Conservation (phyloP, 2,888 invertebrate species). For the Cephonodes hylas region DNA sequence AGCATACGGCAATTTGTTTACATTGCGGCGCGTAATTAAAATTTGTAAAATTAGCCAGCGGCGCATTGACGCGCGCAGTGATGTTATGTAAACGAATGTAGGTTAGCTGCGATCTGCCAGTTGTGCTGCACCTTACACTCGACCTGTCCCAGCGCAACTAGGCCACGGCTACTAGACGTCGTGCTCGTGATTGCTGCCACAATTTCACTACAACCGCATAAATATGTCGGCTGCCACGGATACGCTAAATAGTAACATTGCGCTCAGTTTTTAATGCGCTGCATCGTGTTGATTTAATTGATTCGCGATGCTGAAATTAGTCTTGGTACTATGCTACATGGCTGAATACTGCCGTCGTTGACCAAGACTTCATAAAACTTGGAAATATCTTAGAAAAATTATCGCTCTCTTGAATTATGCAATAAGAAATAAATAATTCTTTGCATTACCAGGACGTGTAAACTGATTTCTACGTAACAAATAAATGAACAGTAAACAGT, state of each 20-base stretch:
- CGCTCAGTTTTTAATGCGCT: background rate
- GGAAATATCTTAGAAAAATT: no score
- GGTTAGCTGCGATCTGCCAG: slow-evolving; percentile 28
- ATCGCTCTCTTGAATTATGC: no score
- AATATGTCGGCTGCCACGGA: background rate
- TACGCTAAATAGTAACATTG: background rate
- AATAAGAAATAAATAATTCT: no score
- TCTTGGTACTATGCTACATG: no score
- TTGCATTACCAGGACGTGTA: no score
- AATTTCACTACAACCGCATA: background rate
- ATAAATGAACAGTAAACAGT: background rate
- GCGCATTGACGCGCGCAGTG: slow-evolving; percentile 15
- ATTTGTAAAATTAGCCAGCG: slow-evolving; percentile 6
- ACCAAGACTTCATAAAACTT: no score
- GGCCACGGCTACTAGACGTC: slow-evolving; percentile 59
- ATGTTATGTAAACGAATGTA: slow-evolving; percentile 35
- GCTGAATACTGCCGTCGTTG: no score
- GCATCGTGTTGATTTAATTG: no score
- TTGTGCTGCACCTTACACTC: slow-evolving; percentile 26
- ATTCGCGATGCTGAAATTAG: no score
- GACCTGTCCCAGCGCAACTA: slow-evolving; percentile 32
- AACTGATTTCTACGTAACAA: no score
- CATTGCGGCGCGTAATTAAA: background rate
- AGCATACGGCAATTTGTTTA: background rate
- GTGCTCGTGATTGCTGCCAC: slow-evolving; percentile 35